A percentile compares a stretch with the other conserved stretches of the same genome.
These are phyloP conservation scores for Agraylea sexmaculata DNA, from an alignment of 1,140 invertebrate genomes.

Conservation along the genomic window DNA sequence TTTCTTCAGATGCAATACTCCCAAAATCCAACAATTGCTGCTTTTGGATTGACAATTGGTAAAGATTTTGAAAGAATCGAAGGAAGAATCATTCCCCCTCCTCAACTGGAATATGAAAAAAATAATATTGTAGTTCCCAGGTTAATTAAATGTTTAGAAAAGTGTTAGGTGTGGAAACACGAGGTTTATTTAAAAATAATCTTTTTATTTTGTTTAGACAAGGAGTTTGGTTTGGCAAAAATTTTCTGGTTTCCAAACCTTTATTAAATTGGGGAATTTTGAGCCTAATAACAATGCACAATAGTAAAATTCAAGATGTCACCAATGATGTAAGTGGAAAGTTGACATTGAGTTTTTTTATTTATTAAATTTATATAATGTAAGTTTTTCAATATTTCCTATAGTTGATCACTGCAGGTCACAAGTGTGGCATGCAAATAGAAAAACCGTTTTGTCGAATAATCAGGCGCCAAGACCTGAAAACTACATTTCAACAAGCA, in stretches of 20 bases:
- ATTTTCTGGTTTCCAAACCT: too few relatives aligned
- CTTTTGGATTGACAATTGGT: conserved; percentile 46
- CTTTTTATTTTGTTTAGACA: too few relatives aligned
- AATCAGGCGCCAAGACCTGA: conserved; percentile 17
- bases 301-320: too few relatives aligned
- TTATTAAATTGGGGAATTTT: too few relatives aligned
- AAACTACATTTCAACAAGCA: not conserved
- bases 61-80: conserved; percentile 41
- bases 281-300: too few relatives aligned
- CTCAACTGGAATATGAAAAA: conserved; percentile 37
- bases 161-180: too few relatives aligned
- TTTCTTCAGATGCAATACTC: conserved; percentile 32
- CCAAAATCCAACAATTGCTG: conserved; percentile 33
- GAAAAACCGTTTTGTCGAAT: conserved; percentile 12
- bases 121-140: conserved; percentile 5
- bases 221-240: too few relatives aligned
- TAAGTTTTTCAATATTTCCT: conserved; percentile 8
- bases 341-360: too few relatives aligned
- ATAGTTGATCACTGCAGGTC: conserved; percentile 23
- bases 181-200: too few relatives aligned
- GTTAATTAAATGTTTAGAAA: conserved; percentile 2
- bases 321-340: too few relatives aligned
- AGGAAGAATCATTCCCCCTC: conserved; percentile 45
- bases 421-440: conserved; percentile 30
- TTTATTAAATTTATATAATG: too few relatives aligned